Base-by-base conservation (phyloP, 92 coral and sea anemone genomes). In the Ricordea florida region DNA sequence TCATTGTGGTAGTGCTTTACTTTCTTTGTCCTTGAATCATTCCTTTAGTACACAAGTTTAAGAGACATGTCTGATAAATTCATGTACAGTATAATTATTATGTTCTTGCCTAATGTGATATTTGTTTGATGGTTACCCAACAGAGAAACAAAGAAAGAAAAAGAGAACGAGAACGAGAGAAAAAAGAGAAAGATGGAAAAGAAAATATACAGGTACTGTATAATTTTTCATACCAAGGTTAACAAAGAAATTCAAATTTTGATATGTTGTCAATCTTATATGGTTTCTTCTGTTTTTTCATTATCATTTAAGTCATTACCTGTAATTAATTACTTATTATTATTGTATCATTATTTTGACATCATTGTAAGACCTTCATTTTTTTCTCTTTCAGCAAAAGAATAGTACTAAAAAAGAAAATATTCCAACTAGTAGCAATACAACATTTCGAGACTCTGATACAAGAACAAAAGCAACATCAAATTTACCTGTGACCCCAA, bases 81-180 rank as follows among this genome's bases (percentile, higher is more conserved):
- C n/a, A n/a, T n/a, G n/a, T n/a, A n/a, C n/a, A n/a, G n/a, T 7
- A 7, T 37, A 37, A n/a, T 37, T 7, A 37, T n/a, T 37, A 37
- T 7, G 9, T 37, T n/a, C 7, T 8, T 37, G 7, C 44, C n/a
- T 37, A n/a, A 37, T 37, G 44, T 37, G 7, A 37, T 7, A 4
- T 0, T 18, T 51, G 13, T 0, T 14, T 13, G 60, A 15, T 13
- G 18, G 60, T 29, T 51, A 13, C 1, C 60, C 60, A 50, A 25
- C 72, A 91, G 89, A 80, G 93, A 66, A 85, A 67, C 60, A 94
- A 79, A 78, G 88, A 79, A 83, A 88, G 69, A 83, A 81, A 76
- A 66, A 71, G 66, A n/a, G 94, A 85, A 69, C 86, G 86, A 48
- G 91, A 85, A 29, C 85, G 89, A 28, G 92, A 81, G 55, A 87